phyloP scores from a whole-genome alignment of 2,113 vertebrate species.

The Phylloscopus trochiloides region DNA sequence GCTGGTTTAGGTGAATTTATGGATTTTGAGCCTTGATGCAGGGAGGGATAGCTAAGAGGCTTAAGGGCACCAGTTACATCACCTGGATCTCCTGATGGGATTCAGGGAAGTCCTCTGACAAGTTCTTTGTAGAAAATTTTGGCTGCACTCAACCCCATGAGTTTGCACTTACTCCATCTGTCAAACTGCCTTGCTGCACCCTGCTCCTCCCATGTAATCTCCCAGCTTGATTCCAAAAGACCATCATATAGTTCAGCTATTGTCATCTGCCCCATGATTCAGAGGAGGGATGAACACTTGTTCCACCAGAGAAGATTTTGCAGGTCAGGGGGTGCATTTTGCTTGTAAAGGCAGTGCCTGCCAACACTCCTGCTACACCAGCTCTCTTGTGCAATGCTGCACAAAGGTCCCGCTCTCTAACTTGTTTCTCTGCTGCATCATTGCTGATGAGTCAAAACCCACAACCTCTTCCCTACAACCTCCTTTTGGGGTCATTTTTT shows the following conservation, averaged over 20 bases:
- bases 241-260: not conserved
- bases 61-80: not conserved
- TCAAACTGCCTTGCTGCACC: not conserved
- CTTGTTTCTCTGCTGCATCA: not conserved
- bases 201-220: conserved; percentile 1
- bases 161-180: not conserved
- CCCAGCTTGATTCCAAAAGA: not conserved
- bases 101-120: not conserved
- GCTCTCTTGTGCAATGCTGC: conserved; percentile 22
- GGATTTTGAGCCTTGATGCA: not conserved
- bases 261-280: not conserved
- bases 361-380: not conserved
- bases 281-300: not conserved
- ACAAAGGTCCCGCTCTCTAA: not conserved
- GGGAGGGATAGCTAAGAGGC: not conserved
- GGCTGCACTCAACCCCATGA: not conserved
- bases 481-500: not conserved
- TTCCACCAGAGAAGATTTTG: not conserved
- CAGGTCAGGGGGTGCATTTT: not conserved
- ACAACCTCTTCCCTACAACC: not conserved
- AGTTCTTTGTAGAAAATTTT: not conserved
- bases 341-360: not conserved
- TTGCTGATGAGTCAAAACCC: conserved; percentile 2
- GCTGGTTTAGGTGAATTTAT: not conserved
- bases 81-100: not conserved